phyloP scores from a whole-genome alignment of 2,113 vertebrate species.

The Empidonax alnorum region DNA sequence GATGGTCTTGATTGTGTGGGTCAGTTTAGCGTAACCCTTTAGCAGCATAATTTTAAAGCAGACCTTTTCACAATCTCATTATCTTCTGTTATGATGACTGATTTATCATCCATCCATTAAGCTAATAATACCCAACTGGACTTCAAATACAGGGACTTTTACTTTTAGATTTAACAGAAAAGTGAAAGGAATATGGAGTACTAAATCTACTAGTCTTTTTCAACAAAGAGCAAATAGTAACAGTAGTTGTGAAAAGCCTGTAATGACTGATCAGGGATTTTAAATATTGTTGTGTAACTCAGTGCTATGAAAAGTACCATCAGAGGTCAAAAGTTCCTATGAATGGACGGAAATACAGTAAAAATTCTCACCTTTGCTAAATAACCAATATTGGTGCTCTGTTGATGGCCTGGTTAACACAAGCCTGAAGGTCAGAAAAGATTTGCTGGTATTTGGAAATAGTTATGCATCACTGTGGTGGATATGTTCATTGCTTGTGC shows the following conservation, averaged over 20 bases:
- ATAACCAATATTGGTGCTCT: not conserved
- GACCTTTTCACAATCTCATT: not conserved
- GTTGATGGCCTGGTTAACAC: not conserved
- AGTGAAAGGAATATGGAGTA: not conserved
- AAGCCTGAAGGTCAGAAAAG: not conserved
- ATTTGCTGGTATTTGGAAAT: not conserved
- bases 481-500: not conserved
- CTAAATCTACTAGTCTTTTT: not conserved
- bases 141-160: not conserved
- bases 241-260: not conserved
- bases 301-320: not conserved
- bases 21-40: not conserved
- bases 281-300: not conserved
- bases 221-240: not conserved
- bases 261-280: not conserved
- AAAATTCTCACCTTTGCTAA: not conserved
- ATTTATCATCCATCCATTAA: not conserved
- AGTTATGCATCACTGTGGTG: not conserved
- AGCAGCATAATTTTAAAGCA: not conserved
- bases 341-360: not conserved
- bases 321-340: not conserved
- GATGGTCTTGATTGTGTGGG: not conserved
- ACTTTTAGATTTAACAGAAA: not conserved
- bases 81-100: not conserved
- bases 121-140: not conserved